Percentiles rank a stretch among this genome's conserved stretches.
These are phyloP conservation scores for Nyctalus aviator DNA, from an alignment of 2,797 vertebrate genomes.

Conservation along the genomic window DNA sequence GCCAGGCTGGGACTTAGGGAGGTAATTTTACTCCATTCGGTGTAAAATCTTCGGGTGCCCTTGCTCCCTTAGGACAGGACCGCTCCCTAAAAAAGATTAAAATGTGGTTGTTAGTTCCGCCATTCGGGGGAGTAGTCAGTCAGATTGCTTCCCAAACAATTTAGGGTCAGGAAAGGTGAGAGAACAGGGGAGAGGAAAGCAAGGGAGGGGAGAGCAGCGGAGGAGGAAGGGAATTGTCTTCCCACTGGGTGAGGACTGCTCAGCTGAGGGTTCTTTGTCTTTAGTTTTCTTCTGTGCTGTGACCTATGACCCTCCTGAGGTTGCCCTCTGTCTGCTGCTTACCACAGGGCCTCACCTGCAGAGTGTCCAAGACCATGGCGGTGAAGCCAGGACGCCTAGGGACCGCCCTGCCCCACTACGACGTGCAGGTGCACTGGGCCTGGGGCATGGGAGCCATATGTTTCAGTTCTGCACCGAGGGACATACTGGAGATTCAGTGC, in stretches of 20 bases:
- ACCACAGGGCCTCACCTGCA: conserved; percentile 89
- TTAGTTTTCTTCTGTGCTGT: neutral
- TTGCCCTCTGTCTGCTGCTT: conserved; percentile 6
- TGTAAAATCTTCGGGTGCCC: neutral
- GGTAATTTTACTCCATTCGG: neutral
- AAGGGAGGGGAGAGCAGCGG: neutral
- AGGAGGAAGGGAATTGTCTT: neutral
- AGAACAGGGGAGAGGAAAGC: no score
- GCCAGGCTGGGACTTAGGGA: neutral
- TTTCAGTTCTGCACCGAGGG: neutral
- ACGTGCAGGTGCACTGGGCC: conserved; percentile 89
- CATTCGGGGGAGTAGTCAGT: neutral
- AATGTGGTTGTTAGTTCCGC: neutral
- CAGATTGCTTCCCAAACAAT: neutral
- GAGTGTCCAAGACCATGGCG: conserved; percentile 89
- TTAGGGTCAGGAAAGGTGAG: neutral
- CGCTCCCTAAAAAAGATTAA: neutral
- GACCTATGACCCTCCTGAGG: neutral
- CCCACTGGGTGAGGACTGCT: no score
- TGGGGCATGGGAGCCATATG: no score
- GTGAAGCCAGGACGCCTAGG: conserved; percentile 91
- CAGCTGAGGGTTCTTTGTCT: no score
- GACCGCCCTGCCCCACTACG: conserved; percentile 87
- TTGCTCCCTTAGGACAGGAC: neutral
- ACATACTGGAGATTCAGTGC: neutral